Evolutionary conservation across 2,888 invertebrate species (phyloP), one percentile per base, ranked within the genome.

Genomic region (Nephrotoma flavescens): DNA sequence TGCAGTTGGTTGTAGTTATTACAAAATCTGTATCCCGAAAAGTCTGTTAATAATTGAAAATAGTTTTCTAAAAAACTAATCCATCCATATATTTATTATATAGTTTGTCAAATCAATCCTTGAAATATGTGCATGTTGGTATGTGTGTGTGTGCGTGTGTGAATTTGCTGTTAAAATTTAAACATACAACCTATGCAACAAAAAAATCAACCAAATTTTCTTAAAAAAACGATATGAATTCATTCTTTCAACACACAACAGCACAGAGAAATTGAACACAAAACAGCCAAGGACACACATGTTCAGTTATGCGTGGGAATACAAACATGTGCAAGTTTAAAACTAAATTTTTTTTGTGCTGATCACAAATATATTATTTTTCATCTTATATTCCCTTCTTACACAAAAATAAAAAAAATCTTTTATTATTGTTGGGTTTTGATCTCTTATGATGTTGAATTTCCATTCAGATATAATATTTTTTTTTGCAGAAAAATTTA

Each of bases 261-360:
- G 52, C 52, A 52, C 15, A 52, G 15, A 15, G 15, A 52, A 83
- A 83, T 41, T 41, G 41, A 83, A 83, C 83, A 84, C 84, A 84
- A 84, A 84, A 84, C 71, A 84, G 41, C 84, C 84, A 84, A 84
- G 84, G 84, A 84, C 84, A 84, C 84, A 84, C 84, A 84, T 84
- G 84, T 84, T 84, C 84, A 84, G 41, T 84, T 84, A 84, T 84
- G 84, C 84, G 84, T 84, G 84, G 84, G 84, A 84, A 84, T 84
- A 84, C 42, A 42, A 84, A 84, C 84, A 84, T 84, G 84, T 84
- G 84, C 84, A 84, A 84, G 84, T 84, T 84, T 42, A 84, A 84
- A 84, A 41, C 41, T 15, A 83, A 83, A 15, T 42, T 42, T 84
- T 84, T 84, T 84, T 41, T 84, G 12, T 84, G 41, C 84, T 84